These are phyloP conservation scores for Latrodectus elegans DNA, from an alignment of 2,888 invertebrate species.

Conservation along the genomic window DNA sequence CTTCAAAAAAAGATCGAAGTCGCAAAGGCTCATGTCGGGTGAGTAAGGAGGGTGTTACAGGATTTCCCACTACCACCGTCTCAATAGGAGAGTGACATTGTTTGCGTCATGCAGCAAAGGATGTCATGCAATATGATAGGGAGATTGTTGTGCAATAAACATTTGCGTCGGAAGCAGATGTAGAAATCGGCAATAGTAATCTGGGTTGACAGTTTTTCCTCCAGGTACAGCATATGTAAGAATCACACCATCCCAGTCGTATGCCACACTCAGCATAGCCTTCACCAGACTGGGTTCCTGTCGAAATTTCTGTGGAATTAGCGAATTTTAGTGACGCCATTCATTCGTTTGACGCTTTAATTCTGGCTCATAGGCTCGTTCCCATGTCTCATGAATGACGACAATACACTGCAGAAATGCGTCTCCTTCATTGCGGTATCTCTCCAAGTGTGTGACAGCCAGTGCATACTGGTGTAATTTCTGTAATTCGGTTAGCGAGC, in stretches of 20 bases:
- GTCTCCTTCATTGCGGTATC: no score
- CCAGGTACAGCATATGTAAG: not conserved
- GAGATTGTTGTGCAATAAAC: not conserved
- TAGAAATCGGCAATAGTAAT: not conserved
- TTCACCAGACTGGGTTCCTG: not conserved
- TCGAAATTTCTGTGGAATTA: not conserved
- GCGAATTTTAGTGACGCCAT: not conserved
- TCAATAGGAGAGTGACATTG: not conserved
- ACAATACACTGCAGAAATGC: not conserved
- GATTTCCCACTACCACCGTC: constrained; percentile 15
- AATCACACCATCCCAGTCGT: not conserved
- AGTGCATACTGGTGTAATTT: constrained; percentile 10
- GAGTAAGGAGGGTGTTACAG: constrained; percentile 21
- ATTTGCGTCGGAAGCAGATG: constrained; percentile 7
- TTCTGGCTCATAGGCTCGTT: constrained; percentile 10
- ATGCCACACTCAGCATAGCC: constrained; percentile 15
- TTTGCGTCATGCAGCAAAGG: not conserved
- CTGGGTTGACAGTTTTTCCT: not conserved
- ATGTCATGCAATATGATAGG: constrained; percentile 24
- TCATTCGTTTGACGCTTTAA: not conserved
- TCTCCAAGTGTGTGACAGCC: constrained; percentile 16
- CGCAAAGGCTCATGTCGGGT: constrained; percentile 8
- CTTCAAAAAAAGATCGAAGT: constrained; percentile 7
- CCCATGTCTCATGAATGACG: constrained; percentile 19
- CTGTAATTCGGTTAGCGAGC: no score